These are phyloP conservation scores for Lamprotornis superbus DNA, from an alignment of 2,113 vertebrate species.

Conservation along the genomic window DNA sequence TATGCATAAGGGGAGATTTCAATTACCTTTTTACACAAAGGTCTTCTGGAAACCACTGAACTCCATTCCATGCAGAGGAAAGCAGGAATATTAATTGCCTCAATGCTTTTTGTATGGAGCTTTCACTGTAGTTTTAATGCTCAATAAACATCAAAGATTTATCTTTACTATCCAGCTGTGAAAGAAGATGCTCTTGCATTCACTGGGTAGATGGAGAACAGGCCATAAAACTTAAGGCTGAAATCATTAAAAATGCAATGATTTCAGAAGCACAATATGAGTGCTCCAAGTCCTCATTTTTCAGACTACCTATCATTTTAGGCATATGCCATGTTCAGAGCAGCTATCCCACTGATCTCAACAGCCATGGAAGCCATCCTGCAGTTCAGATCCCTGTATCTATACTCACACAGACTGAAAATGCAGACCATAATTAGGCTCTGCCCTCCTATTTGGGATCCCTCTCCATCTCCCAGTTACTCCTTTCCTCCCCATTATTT, in stretches of 20 bases:
- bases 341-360: background rate
- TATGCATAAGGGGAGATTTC: background rate
- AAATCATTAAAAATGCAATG: slow-evolving; percentile 34
- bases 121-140: slow-evolving; percentile 47
- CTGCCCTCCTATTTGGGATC: background rate
- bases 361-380: background rate
- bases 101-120: slow-evolving; percentile 30
- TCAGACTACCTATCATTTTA: background rate
- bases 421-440: background rate
- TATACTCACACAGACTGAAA: background rate
- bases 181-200: slow-evolving; percentile 48
- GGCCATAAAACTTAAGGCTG: slow-evolving; percentile 54
- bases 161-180: slow-evolving; percentile 42
- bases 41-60: slow-evolving; percentile 9
- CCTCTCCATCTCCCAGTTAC: background rate
- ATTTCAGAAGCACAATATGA: slow-evolving; percentile 26
- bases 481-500: background rate
- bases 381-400: background rate
- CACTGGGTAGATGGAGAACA: slow-evolving; percentile 16
- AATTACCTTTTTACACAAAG: background rate
- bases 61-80: slow-evolving; percentile 18
- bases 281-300: background rate
- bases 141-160: slow-evolving; percentile 62
- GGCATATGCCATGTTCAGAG: background rate
- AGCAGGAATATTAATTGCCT: slow-evolving; percentile 47